These are phyloP conservation scores for Metopia argyrocephala DNA, from an alignment of 2,888 invertebrate genomes.

Conservation along the genomic window DNA sequence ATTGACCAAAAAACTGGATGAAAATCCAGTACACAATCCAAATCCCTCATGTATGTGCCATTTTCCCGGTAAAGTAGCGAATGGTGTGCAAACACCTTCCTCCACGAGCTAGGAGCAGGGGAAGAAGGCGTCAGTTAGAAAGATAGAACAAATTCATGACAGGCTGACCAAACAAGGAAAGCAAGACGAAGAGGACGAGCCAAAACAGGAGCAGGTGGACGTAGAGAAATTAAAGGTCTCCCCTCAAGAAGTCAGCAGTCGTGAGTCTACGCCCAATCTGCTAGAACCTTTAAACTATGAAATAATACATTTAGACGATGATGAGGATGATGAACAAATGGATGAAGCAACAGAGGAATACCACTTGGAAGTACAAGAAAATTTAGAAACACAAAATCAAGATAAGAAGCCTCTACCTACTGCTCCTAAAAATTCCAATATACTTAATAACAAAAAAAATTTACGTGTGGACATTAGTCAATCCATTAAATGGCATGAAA, in stretches of 20 bases:
- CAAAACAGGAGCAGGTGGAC: neutral
- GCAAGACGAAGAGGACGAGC: too few relatives aligned
- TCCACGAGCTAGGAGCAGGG: constrained; percentile 74
- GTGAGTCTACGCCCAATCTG: constrained; percentile 30
- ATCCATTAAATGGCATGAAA: constrained; percentile 55
- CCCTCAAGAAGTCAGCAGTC: neutral
- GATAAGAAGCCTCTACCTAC: neutral
- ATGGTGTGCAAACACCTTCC: constrained; percentile 72
- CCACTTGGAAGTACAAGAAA: neutral
- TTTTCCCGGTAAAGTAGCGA: constrained; percentile 72
- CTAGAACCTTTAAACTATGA: constrained; percentile 55
- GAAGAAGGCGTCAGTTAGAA: constrained; percentile 38
- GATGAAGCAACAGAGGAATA: constrained; percentile 1
- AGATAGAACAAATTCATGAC: neutral
- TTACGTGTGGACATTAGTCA: constrained; percentile 55
- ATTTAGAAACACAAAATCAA: constrained; percentile 19
- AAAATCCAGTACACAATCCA: constrained; percentile 71
- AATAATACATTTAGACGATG: constrained; percentile 51
- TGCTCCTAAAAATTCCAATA: neutral
- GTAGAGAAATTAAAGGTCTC: neutral
- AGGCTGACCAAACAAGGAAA: too few relatives aligned
- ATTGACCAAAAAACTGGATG: constrained; percentile 75
- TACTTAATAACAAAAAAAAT: constrained; percentile 3
- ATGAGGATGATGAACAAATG: constrained; percentile 17
- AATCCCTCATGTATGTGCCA: constrained; percentile 75